phyloP scores from a whole-genome alignment of 2,113 vertebrate genomes.

The Antechinus flavipes region DNA sequence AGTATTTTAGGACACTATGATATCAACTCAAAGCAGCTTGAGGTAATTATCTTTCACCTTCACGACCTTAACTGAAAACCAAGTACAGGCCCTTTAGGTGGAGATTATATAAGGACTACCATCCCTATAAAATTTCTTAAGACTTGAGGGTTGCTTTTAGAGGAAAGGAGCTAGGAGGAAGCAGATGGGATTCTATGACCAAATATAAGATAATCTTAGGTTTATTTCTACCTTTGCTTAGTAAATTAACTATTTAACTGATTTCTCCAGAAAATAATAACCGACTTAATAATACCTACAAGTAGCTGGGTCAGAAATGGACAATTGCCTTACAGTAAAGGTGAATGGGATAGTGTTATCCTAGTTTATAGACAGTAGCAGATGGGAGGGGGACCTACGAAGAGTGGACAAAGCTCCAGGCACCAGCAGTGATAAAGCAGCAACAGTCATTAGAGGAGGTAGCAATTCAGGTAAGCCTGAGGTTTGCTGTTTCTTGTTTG shows the following conservation, averaged over 20 bases:
- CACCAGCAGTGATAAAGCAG: not conserved
- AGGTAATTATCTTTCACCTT: not conserved
- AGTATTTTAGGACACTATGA: not conserved
- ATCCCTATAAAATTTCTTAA: not conserved
- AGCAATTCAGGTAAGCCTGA: not conserved
- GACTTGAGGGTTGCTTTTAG: not conserved
- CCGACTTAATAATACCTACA: not conserved
- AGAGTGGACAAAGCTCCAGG: not conserved
- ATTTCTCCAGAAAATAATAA: not conserved
- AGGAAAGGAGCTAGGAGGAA: not conserved
- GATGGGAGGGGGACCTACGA: not conserved
- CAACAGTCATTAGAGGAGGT: not conserved
- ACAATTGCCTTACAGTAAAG: not conserved
- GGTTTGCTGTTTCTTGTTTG: too few relatives aligned
- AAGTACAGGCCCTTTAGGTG: not conserved
- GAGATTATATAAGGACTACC: not conserved
- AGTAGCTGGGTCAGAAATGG: not conserved
- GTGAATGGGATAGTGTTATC: not conserved
- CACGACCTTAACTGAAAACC: not conserved
- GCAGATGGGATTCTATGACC: not conserved
- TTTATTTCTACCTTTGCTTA: not conserved
- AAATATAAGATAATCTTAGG: not conserved
- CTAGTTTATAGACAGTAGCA: too few relatives aligned
- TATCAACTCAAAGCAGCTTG: not conserved
- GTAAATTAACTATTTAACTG: not conserved